Percentiles rank a stretch among this genome's conserved stretches.
Conservation (phyloP, 1,140 invertebrate genomes). For the Drosophila serrata region DNA sequence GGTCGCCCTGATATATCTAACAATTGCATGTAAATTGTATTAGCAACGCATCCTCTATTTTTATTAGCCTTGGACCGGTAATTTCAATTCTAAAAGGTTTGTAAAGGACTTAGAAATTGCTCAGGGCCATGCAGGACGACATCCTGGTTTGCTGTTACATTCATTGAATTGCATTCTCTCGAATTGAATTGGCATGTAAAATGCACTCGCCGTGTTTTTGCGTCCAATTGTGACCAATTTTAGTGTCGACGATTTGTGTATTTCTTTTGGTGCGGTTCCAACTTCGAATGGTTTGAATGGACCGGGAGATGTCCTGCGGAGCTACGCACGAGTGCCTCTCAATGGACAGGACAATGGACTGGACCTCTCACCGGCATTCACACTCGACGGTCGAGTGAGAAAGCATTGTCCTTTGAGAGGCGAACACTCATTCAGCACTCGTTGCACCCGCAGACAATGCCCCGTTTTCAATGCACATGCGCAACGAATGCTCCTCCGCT, state of each 20-base stretch:
- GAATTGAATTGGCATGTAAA: slow-evolving; percentile 75
- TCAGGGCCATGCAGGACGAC: slow-evolving; percentile 35
- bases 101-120: slow-evolving; percentile 46
- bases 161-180: slow-evolving; percentile 49
- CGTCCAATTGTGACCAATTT: slow-evolving; percentile 52
- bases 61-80: slow-evolving; percentile 41
- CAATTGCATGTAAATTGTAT: slow-evolving; percentile 60
- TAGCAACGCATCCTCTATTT: slow-evolving; percentile 36
- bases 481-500: slow-evolving; percentile 68
- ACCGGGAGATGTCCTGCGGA: slow-evolving; percentile 62
- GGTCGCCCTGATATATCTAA: slow-evolving; percentile 37
- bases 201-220: slow-evolving; percentile 58
- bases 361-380: slow-evolving; percentile 68
- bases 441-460: slow-evolving; percentile 46
- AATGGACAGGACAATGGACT: slow-evolving; percentile 60
- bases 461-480: slow-evolving; percentile 64
- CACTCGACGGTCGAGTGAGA: slow-evolving; percentile 67
- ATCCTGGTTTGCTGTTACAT: slow-evolving; percentile 49
- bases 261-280: slow-evolving; percentile 21
- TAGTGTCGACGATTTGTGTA: slow-evolving; percentile 41
- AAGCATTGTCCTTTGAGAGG: slow-evolving; percentile 66
- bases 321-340: slow-evolving; percentile 74
- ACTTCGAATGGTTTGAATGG: slow-evolving; percentile 37
- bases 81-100: slow-evolving; percentile 48
- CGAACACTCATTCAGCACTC: slow-evolving; percentile 62